Evolutionary conservation across 1,140 invertebrate species (phyloP).

Genomic region (Bursaphelenchus mucronatus): DNA sequence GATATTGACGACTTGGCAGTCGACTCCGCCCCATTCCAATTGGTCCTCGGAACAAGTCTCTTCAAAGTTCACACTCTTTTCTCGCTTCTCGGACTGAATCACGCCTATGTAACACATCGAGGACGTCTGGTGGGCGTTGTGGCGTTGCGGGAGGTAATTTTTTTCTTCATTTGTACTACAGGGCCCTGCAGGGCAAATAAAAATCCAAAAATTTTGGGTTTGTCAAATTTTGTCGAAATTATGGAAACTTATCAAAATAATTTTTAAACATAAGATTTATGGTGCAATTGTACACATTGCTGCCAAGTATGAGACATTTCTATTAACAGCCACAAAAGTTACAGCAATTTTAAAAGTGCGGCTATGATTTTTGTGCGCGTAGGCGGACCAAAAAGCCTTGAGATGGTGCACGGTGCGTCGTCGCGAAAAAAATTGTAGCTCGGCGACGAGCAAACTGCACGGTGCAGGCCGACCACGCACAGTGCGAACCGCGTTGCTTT

Average conservation of each 20-base stretch:
- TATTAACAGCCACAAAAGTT: too few species aligned
- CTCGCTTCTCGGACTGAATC: conserved; percentile 89
- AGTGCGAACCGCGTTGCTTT: too few species aligned
- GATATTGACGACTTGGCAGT: conserved; percentile 81
- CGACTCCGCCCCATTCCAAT: conserved; percentile 94
- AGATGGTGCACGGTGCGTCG: too few species aligned
- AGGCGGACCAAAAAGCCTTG: too few species aligned
- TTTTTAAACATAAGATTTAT: conserved; percentile 25
- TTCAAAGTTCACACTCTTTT: conserved; percentile 91
- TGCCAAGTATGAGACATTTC: too few species aligned
- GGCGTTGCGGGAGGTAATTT: conserved; percentile 79
- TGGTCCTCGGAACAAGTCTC: conserved; percentile 88
- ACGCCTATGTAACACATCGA: conserved; percentile 93
- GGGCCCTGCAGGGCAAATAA: not conserved
- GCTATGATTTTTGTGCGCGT: too few species aligned
- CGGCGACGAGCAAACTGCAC: too few species aligned
- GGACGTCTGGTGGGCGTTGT: conserved; percentile 91
- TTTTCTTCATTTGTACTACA: not conserved
- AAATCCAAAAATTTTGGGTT: not conserved
- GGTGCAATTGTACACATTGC: conserved; percentile 21
- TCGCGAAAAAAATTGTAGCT: too few species aligned
- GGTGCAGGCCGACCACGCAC: too few species aligned
- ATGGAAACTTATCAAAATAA: too few species aligned
- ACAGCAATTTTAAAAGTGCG: too few species aligned
- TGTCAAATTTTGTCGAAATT: not conserved